These are phyloP conservation scores for Enhydra lutris DNA, from an alignment of 2,113 vertebrate species.

Conservation along the genomic window DNA sequence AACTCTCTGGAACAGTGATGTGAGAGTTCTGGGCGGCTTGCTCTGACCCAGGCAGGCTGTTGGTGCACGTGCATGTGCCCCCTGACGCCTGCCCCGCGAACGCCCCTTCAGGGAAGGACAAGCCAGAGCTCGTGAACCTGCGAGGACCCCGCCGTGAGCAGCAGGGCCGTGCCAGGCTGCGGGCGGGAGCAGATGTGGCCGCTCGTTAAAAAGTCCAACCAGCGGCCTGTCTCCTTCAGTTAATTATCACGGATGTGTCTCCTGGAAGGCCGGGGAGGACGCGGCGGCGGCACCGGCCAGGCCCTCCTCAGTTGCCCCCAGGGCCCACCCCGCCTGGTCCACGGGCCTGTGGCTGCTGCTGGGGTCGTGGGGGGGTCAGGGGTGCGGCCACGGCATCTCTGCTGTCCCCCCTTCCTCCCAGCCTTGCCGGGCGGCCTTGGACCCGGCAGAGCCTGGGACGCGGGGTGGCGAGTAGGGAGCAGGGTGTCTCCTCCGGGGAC, in stretches of 20 bases:
- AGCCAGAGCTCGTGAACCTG: neutral
- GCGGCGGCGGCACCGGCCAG: neutral
- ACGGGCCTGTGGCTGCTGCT: fast-evolving
- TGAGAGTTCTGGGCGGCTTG: neutral
- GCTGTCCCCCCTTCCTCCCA: fast-evolving
- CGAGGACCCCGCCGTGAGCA: neutral
- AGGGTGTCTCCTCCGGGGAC: neutral
- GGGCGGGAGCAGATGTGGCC: constrained; percentile 52
- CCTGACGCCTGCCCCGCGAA: neutral
- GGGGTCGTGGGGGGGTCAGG: neutral
- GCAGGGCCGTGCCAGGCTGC: neutral
- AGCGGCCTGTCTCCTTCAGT: constrained; percentile 62
- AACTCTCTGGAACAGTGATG: neutral
- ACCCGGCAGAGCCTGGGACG: fast-evolving
- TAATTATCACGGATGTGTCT: constrained; percentile 68
- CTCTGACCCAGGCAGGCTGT: neutral
- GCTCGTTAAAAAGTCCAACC: constrained; percentile 67
- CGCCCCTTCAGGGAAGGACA: neutral
- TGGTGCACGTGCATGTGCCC: fast-evolving
- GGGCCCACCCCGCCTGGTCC: neutral
- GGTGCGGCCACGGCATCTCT: neutral
- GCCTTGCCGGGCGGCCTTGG: neutral
- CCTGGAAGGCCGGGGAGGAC: neutral
- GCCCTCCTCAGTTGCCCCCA: neutral
- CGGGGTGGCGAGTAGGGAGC: too few relatives aligned